A percentile compares a stretch with the other conserved stretches of the same genome.
Evolutionary conservation across 2,888 invertebrate genomes (phyloP).

Genomic region (Monopis laevigella): DNA sequence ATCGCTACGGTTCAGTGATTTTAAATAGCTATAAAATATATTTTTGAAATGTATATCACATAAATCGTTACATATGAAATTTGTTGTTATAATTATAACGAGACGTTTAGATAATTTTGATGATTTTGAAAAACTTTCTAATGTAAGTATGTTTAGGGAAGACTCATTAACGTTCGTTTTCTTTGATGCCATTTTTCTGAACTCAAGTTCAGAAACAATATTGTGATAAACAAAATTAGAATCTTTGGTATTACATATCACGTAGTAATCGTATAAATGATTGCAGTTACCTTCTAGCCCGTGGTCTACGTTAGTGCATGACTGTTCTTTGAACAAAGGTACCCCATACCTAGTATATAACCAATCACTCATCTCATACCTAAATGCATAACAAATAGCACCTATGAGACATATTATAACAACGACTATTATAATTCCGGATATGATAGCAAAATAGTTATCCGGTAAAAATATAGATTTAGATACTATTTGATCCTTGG

Average conservation of each 20-base stretch:
- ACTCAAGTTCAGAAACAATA: slow-evolving; percentile 77
- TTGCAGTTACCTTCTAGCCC: slow-evolving; percentile 75
- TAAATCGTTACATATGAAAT: slow-evolving; percentile 56
- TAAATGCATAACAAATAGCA: slow-evolving; percentile 78
- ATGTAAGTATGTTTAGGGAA: slow-evolving; percentile 69
- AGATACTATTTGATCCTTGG: slow-evolving; percentile 60
- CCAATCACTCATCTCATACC: slow-evolving; percentile 82
- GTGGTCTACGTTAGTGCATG: slow-evolving; percentile 63
- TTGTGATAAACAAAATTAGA: slow-evolving; percentile 73
- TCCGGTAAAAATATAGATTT: slow-evolving; percentile 72
- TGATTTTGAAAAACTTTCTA: slow-evolving; percentile 57
- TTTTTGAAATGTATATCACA: slow-evolving; percentile 60
- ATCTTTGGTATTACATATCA: slow-evolving; percentile 87
- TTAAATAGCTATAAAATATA: slow-evolving; percentile 58
- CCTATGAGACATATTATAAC: slow-evolving; percentile 75
- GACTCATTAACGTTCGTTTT: slow-evolving; percentile 74
- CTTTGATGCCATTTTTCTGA: slow-evolving; percentile 75
- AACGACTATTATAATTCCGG: slow-evolving; percentile 74
- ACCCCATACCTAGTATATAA: slow-evolving; percentile 82
- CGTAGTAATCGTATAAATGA: slow-evolving; percentile 86
- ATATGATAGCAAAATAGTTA: slow-evolving; percentile 78
- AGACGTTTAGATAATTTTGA: slow-evolving; percentile 60
- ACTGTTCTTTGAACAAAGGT: slow-evolving; percentile 79
- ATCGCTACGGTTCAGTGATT: slow-evolving; percentile 54
- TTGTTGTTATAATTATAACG: slow-evolving; percentile 69